phyloP scores from a whole-genome alignment of 1,140 invertebrate genomes.

The Leptopilina clavipes region DNA sequence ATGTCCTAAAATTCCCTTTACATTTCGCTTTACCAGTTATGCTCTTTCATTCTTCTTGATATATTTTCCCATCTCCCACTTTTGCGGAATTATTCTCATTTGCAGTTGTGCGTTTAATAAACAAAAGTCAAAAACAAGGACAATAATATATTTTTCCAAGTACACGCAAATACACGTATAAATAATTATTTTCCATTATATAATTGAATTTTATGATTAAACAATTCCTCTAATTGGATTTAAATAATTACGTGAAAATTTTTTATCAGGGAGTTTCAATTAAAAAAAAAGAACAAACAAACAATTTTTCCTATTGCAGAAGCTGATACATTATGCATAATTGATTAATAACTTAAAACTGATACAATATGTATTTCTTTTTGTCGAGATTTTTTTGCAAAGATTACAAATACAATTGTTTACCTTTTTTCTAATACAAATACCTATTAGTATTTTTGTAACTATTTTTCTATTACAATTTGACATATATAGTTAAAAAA shows the following conservation, averaged over 20 bases:
- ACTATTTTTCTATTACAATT: too few relatives aligned
- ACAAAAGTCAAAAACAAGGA: constrained; percentile 23
- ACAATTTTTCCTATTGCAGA: too few relatives aligned
- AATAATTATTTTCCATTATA: background rate
- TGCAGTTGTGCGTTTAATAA: constrained; percentile 19
- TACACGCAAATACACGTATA: too few relatives aligned
- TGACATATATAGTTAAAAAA: too few relatives aligned
- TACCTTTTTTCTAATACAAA: too few relatives aligned
- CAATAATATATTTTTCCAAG: background rate
- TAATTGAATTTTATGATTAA: background rate
- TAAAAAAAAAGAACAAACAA: too few relatives aligned
- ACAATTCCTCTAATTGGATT: background rate
- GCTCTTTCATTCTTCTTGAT: constrained; percentile 21
- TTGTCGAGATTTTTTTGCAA: too few relatives aligned
- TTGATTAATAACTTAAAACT: too few relatives aligned
- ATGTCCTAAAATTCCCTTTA: constrained; percentile 25
- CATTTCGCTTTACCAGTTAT: constrained; percentile 23
- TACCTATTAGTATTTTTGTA: too few relatives aligned
- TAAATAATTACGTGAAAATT: background rate
- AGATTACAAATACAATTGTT: too few relatives aligned
- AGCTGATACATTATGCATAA: too few relatives aligned
- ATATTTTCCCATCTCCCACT: constrained; percentile 5
- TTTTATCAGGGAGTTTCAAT: background rate
- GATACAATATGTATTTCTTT: too few relatives aligned
- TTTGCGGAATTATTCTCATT: constrained; percentile 7